Percentiles rank a stretch among this genome's conserved stretches.
Evolutionary conservation across 2,797 vertebrate species (phyloP).

Genomic region (Cirrhinus mrigala): DNA sequence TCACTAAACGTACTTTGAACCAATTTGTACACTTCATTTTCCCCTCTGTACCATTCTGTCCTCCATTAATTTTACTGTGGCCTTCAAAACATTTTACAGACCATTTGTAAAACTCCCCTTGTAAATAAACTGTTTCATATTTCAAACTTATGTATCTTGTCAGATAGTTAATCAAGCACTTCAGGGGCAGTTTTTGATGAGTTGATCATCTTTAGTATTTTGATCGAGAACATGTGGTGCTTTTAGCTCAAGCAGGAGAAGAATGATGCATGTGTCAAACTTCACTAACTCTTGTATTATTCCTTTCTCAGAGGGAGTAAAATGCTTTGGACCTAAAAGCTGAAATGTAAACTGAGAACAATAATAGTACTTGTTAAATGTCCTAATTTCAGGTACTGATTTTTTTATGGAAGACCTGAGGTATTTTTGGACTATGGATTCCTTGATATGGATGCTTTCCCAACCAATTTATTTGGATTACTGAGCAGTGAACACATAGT

Average conservation of each 20-base stretch:
- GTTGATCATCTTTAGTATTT: background rate
- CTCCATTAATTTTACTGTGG: background rate
- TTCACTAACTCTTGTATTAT: background rate
- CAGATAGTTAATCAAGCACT: background rate
- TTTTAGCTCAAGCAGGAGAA: background rate
- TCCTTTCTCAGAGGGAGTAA: background rate
- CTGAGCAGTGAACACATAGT: background rate
- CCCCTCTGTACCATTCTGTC: constrained; percentile 2
- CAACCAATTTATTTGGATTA: background rate
- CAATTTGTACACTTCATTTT: background rate
- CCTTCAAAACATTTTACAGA: background rate
- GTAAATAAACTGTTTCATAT: background rate
- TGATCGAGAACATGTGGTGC: background rate
- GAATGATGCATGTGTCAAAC: background rate
- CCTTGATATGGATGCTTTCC: background rate
- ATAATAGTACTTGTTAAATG: background rate
- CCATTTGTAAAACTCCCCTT: background rate
- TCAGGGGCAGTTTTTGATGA: background rate
- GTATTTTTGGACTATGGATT: background rate
- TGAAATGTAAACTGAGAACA: constrained; percentile 6
- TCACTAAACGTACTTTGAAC: background rate
- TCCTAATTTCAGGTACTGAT: background rate
- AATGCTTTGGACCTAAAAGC: background rate
- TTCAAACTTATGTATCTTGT: background rate
- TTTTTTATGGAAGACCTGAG: background rate